Conservation (phyloP, 2,888 invertebrate genomes). For the Pristionchus fissidentatus region DNA sequence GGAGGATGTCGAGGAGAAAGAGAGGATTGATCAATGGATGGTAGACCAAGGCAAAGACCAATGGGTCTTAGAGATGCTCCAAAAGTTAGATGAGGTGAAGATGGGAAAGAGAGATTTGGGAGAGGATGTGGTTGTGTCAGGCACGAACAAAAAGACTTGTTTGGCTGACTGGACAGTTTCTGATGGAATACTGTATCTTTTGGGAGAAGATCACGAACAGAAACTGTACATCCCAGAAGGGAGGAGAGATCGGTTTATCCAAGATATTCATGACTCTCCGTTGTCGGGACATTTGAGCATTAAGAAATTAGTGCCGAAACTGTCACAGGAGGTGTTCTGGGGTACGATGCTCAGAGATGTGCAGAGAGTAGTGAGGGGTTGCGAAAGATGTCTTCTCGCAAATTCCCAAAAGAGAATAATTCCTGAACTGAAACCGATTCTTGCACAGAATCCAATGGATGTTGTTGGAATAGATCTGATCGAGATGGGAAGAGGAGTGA, state of each 20-base stretch:
- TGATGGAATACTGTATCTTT: background rate
- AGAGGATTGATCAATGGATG: background rate
- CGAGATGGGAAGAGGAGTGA: conserved; percentile 8
- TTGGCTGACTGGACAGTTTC: background rate
- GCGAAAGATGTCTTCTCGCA: conserved; percentile 1
- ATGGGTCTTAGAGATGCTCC: background rate
- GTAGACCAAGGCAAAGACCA: background rate
- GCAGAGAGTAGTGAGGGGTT: conserved; percentile 37
- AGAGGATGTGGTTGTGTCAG: background rate
- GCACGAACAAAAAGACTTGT: background rate
- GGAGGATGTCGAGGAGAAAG: background rate
- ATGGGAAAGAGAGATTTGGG: background rate
- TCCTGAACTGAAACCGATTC: background rate
- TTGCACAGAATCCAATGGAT: background rate
- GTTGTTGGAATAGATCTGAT: conserved; percentile 28
- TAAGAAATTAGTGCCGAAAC: background rate
- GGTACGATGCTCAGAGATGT: conserved; percentile 51
- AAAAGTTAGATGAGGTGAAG: background rate
- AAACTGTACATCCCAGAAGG: too few relatives aligned
- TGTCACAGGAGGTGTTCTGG: conserved; percentile 50
- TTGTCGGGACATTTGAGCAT: background rate
- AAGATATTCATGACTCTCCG: too few relatives aligned
- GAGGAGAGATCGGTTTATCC: too few relatives aligned
- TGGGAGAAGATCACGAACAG: too few relatives aligned
- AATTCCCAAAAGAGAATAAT: background rate